phyloP scores from a whole-genome alignment of 2,113 vertebrate species.

The Puffinus mauretanicus region DNA sequence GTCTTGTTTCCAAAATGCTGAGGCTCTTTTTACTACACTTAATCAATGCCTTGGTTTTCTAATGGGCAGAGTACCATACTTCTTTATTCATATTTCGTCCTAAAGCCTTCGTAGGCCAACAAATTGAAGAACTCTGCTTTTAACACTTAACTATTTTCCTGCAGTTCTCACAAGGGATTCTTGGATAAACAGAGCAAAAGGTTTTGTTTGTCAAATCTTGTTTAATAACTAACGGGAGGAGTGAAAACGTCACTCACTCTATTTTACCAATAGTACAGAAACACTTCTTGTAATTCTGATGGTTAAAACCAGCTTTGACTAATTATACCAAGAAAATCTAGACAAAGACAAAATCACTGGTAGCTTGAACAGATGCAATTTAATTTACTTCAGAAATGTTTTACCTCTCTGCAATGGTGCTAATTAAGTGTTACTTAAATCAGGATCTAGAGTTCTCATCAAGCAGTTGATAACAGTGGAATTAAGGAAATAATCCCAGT shows the following conservation, averaged over 20 bases:
- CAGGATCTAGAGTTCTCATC: background rate
- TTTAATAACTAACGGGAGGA: background rate
- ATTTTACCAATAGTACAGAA: background rate
- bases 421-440: constrained; percentile 43
- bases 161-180: background rate
- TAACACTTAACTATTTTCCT: background rate
- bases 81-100: background rate
- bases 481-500: constrained; percentile 13
- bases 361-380: background rate
- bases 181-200: background rate
- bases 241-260: background rate
- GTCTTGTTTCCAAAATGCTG: background rate
- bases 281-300: background rate
- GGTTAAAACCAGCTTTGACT: background rate
- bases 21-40: background rate
- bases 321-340: background rate
- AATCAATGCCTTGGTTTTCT: background rate
- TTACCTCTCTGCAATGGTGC: background rate
- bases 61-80: background rate
- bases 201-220: background rate
- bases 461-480: background rate
- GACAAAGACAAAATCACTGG: background rate
- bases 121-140: background rate
- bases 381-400: background rate
- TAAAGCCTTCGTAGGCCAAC: background rate